phyloP scores from a whole-genome alignment of 2,888 invertebrate species.

The Rhimphoctona megacephalus region DNA sequence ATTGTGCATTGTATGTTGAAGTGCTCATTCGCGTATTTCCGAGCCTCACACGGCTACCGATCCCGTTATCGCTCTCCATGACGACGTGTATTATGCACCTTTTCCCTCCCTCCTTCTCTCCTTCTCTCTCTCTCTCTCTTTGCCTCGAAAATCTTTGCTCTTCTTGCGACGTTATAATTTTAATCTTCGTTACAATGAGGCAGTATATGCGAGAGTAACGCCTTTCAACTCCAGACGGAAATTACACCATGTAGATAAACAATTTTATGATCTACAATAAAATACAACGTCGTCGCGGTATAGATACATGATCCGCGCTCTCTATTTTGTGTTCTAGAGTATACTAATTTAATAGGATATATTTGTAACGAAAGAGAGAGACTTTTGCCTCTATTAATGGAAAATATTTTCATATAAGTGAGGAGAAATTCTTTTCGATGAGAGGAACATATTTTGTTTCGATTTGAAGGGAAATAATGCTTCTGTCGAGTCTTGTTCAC shows the following conservation, averaged over 20 bases:
- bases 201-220: slow-evolving; percentile 14
- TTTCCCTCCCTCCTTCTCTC: slow-evolving; percentile 13
- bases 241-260: slow-evolving; percentile 67
- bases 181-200: slow-evolving; percentile 65
- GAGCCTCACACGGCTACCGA: slow-evolving; percentile 38
- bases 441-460: too few relatives aligned
- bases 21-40: slow-evolving; percentile 43
- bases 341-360: slow-evolving; percentile 2
- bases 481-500: too few relatives aligned
- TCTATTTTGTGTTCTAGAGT: neutral
- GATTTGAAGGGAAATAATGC: neutral
- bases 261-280: slow-evolving; percentile 66
- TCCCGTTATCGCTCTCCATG: slow-evolving; percentile 64
- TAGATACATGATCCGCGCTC: slow-evolving; percentile 3
- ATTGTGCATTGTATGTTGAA: neutral
- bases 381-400: neutral
- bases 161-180: slow-evolving; percentile 64
- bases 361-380: neutral
- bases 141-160: slow-evolving; percentile 22
- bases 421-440: too few relatives aligned
- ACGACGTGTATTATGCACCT: slow-evolving; percentile 46
- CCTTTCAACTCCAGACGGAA: slow-evolving; percentile 57
- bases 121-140: neutral
- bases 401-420: neutral
- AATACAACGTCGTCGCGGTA: slow-evolving; percentile 48